Conservation (phyloP, 1,140 invertebrate genomes). For the Drosophila ambigua region DNA sequence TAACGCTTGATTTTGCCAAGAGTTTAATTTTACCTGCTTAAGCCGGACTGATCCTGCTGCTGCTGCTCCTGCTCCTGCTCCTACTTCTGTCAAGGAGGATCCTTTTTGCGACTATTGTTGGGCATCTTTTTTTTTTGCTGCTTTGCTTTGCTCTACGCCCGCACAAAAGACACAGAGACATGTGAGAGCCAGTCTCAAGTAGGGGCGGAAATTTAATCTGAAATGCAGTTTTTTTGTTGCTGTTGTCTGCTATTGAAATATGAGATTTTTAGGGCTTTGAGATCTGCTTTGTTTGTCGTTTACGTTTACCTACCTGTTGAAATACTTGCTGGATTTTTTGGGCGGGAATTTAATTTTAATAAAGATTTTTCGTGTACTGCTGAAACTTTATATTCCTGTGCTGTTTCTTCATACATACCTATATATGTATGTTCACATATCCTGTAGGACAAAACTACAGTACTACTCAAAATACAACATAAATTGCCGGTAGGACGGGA, state of each 20-base stretch:
- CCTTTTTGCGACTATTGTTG: constrained; percentile 65
- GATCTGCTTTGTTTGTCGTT: constrained; percentile 52
- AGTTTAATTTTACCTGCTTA: constrained; percentile 71
- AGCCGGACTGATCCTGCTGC: constrained; percentile 26
- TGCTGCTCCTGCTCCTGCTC: background rate
- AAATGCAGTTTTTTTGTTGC: constrained; percentile 41
- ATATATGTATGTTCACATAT: constrained; percentile 1
- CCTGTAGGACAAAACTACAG: too few species aligned
- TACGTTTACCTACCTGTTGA: constrained; percentile 54
- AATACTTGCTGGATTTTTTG: constrained; percentile 9
- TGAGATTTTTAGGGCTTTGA: constrained; percentile 70
- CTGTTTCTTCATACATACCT: background rate
- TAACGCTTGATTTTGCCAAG: constrained; percentile 75
- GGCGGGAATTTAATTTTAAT: constrained; percentile 24
- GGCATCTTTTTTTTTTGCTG: background rate
- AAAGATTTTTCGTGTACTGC: constrained; percentile 52
- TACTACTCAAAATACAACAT: background rate
- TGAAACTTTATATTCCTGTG: constrained; percentile 57
- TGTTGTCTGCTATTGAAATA: constrained; percentile 62
- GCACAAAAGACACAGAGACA: constrained; percentile 54
- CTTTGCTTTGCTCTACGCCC: constrained; percentile 28
- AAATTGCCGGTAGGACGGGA: constrained; percentile 82
- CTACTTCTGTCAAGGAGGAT: constrained; percentile 7
- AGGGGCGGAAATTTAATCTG: constrained; percentile 79
- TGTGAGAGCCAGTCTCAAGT: constrained; percentile 50